These are phyloP conservation scores for Cygnus olor DNA, from an alignment of 2,797 vertebrate genomes.

Conservation along the genomic window DNA sequence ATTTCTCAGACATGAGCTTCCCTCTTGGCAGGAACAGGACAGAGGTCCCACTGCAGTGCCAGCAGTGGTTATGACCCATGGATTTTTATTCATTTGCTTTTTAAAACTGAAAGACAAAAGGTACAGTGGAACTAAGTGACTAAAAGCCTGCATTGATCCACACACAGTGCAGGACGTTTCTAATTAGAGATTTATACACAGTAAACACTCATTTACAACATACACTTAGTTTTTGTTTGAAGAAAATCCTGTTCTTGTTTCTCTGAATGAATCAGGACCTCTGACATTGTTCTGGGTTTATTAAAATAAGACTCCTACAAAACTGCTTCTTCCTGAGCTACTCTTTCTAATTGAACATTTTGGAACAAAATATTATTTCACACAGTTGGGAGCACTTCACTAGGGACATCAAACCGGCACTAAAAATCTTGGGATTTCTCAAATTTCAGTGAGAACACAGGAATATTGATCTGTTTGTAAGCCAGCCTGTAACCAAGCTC, in stretches of 20 bases:
- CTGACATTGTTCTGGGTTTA: neutral
- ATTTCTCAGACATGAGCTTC: neutral
- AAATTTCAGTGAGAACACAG: neutral
- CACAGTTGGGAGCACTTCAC: neutral
- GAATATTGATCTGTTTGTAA: neutral
- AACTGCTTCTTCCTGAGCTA: neutral
- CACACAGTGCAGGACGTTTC: neutral
- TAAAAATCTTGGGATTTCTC: neutral
- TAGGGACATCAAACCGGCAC: neutral
- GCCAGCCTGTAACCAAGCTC: neutral
- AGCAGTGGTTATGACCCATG: neutral
- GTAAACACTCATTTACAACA: neutral
- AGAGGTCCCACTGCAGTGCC: neutral
- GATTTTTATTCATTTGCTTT: neutral
- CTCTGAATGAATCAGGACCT: neutral
- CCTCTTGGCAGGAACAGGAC: neutral
- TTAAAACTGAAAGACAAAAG: neutral
- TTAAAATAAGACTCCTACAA: neutral
- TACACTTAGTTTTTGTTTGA: neutral
- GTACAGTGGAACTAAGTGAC: neutral
- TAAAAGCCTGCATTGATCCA: neutral
- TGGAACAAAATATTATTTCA: neutral
- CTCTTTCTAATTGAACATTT: neutral
- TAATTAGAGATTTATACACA: neutral
- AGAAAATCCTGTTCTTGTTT: neutral